Base-by-base conservation (phyloP, 2,113 vertebrate genomes). In the Chrysochloris asiatica region DNA sequence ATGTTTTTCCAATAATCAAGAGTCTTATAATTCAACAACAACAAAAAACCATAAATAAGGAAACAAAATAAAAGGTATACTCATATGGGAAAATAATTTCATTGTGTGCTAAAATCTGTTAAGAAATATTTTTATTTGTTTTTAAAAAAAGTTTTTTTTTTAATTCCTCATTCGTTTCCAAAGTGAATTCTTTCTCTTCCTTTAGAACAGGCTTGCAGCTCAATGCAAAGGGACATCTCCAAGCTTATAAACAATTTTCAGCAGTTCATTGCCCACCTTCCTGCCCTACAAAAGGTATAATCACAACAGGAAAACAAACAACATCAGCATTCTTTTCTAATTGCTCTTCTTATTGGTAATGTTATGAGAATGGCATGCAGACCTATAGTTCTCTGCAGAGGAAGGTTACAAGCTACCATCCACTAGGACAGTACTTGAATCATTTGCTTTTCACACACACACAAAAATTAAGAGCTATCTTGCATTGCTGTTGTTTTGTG, bases 51-150 rank as follows among this genome's bases (percentile, higher is more conserved):
- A 92, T 71, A 65, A 78, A 89, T 61, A 91, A 73, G 38, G 48
- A 91, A 93, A 90, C 24, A 91, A 83, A 91, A 87, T 75, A 14
- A 85, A 73, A 22, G 69, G 19, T 7, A 47, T 78, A 59, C 65
- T 86, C 79, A 82, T 28, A 85, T 5, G 2, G 78, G 76, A 73
- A 91, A 50, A 38, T 87, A 82, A 95, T 91, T 93, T 85, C 73
- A 93, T 73, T 21, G 2, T 82, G 59, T 79, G 45, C 22, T 81
- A 33, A 91, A 93, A 56, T 85, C 91, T 81, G 91, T 87, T 84
- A 95, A 91, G 63, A 78, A 87, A 79, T 92, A 86, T 61, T 92
- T 92, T 91, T 67, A 82, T 76, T 83, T 69, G 12, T 88, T 93
- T 91, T 56, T 56, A 65, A 81, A 90, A 82, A 71, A 33, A 19